Percentiles rank a stretch among this genome's conserved stretches.
Evolutionary conservation across 2,113 vertebrate species (phyloP).

Genomic region (Orthonyx spaldingii): DNA sequence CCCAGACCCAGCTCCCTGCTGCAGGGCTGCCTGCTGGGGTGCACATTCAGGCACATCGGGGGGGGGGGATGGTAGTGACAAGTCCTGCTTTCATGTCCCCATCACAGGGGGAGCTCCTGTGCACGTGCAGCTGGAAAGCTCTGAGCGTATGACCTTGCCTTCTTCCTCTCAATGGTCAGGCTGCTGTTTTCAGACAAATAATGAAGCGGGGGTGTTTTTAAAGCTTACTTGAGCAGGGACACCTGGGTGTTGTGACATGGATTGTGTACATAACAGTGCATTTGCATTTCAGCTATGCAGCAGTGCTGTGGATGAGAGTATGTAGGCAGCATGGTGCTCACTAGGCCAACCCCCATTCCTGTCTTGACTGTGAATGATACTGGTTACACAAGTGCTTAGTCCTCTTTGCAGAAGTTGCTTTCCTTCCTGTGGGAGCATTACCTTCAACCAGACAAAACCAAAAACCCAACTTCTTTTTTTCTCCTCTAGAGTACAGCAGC

Average conservation of each 20-base stretch:
- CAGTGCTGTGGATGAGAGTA: not conserved
- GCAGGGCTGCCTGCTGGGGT: not conserved
- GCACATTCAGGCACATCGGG: accelerated
- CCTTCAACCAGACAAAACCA: too few species aligned
- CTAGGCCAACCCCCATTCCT: not conserved
- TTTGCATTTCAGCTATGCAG: not conserved
- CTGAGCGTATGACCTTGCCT: not conserved
- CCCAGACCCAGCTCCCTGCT: not conserved
- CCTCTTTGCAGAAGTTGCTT: not conserved
- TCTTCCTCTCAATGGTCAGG: not conserved
- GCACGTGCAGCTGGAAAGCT: not conserved
- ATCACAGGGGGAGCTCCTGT: accelerated
- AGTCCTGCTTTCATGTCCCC: not conserved
- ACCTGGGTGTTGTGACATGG: not conserved
- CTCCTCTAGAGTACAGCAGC: not conserved
- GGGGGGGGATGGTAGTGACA: not conserved
- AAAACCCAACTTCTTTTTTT: not conserved
- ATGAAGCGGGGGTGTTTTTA: not conserved
- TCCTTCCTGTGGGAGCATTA: not conserved
- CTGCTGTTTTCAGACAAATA: not conserved
- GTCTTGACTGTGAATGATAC: not conserved
- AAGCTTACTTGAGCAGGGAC: not conserved
- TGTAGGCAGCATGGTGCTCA: not conserved
- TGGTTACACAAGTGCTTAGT: not conserved
- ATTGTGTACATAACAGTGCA: not conserved